These are phyloP conservation scores for Ovis canadensis DNA, from an alignment of 2,113 vertebrate genomes.

Conservation along the genomic window DNA sequence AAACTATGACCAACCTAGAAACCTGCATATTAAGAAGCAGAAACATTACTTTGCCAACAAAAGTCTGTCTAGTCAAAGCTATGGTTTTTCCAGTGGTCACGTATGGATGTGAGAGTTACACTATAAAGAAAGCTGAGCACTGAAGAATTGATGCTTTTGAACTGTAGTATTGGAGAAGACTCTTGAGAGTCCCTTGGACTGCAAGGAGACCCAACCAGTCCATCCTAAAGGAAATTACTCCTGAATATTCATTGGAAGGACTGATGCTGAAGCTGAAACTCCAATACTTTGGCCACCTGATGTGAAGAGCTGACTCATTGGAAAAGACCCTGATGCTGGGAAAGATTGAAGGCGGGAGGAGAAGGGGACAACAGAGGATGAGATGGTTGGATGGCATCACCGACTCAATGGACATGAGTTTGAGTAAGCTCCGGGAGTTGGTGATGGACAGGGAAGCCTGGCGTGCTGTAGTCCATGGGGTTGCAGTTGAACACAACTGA, in stretches of 20 bases:
- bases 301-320: background rate
- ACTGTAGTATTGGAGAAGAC: background rate
- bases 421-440: background rate
- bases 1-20: background rate
- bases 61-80: background rate
- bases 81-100: background rate
- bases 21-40: background rate
- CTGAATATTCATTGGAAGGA: background rate
- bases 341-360: background rate
- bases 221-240: background rate
- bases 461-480: background rate
- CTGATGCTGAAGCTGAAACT: background rate
- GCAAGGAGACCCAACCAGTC: background rate
- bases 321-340: background rate
- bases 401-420: background rate
- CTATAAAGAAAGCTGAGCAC: background rate
- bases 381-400: background rate
- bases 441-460: background rate
- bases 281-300: background rate
- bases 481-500: background rate
- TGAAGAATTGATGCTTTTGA: background rate
- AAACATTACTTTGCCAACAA: background rate
- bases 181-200: background rate
- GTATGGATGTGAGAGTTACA: background rate
- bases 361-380: background rate